Base-by-base conservation (phyloP, 2,797 vertebrate genomes). In the Todus mexicanus region DNA sequence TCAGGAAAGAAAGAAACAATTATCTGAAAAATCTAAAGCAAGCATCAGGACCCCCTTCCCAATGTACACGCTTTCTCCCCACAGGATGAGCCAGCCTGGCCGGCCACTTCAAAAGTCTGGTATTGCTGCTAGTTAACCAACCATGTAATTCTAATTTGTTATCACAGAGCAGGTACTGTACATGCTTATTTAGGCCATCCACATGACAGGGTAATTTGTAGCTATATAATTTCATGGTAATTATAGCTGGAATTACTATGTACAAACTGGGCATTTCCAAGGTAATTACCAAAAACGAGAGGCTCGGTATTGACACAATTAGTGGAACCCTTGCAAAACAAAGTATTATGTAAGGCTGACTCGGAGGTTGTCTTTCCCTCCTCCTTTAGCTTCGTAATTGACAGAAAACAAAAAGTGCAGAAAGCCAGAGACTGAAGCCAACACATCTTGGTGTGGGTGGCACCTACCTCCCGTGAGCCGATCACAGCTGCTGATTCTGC, bases 211-310 rank as follows among this genome's bases (percentile, higher is more conserved):
- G 85, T 97, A 96, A 97, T 97, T 97, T 92, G 96, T 76, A 96
- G 94, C 96, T 97, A 94, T 51, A 92, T 92, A 97, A 98, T 97
- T 96, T 97, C 96, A 95, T 81, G 71, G 93, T 86, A 97, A 98
- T 97, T 97, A 97, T 19, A 63, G 81, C 21, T 64, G 23, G 94
- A 96, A 97, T 94, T 95, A 91, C 87, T 93, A 89, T 61, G 84
- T 95, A 95, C 93, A 96, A 96, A 96, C 87, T 37, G 87, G 90
- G 92, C 78, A 88, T 87, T 96, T 89, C 91, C 91, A 93, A 90
- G 40, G 60, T 92, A 95, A 96, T 97, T 95, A 97, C 79, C 87
- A 95, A 95, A 81, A 94, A 89, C 81, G 82, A 94, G 61, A 94
- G 91, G 87, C 89, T 93, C 48, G 17, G 48, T 93, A 89, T 95